Conservation (phyloP, 2,888 invertebrate species). For the Ptycholaimellus sp. region DNA sequence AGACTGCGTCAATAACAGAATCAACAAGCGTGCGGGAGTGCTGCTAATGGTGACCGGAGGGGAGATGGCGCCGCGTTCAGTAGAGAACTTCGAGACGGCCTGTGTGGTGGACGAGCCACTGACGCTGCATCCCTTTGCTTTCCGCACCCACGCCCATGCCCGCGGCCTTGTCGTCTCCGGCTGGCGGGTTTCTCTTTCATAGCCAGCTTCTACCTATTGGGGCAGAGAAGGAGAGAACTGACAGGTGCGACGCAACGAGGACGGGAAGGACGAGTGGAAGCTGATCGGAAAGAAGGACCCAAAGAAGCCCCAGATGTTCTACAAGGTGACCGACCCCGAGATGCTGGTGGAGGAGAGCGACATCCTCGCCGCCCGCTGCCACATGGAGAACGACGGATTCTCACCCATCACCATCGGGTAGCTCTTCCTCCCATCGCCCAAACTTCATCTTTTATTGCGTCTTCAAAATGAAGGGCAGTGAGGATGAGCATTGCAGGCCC, state of each 20-base stretch:
- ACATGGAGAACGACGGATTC: constrained; percentile 5
- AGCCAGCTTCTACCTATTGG: too few species aligned
- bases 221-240: constrained; percentile 26
- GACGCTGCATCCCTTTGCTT: constrained; percentile 70
- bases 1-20: constrained; percentile 33
- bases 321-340: constrained; percentile 41
- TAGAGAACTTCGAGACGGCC: constrained; percentile 51
- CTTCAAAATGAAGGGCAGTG: background rate
- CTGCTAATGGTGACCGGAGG: constrained; percentile 63
- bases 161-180: constrained; percentile 63
- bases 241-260: background rate
- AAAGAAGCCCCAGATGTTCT: constrained; percentile 67
- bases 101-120: constrained; percentile 47
- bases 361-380: constrained; percentile 30
- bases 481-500: constrained; percentile 1
- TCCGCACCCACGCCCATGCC: constrained; percentile 69
- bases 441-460: background rate
- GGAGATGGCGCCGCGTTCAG: constrained; percentile 31
- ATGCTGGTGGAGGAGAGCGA: constrained; percentile 44
- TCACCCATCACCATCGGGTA: constrained; percentile 4
- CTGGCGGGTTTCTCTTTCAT: constrained; percentile 35
- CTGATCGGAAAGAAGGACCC: constrained; percentile 61
- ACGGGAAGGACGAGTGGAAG: constrained; percentile 45
- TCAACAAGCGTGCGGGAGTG: constrained; percentile 64
- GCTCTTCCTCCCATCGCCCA: background rate